Evolutionary conservation across 2,888 invertebrate species (phyloP).

Genomic region (Gastrophysa polygoni): DNA sequence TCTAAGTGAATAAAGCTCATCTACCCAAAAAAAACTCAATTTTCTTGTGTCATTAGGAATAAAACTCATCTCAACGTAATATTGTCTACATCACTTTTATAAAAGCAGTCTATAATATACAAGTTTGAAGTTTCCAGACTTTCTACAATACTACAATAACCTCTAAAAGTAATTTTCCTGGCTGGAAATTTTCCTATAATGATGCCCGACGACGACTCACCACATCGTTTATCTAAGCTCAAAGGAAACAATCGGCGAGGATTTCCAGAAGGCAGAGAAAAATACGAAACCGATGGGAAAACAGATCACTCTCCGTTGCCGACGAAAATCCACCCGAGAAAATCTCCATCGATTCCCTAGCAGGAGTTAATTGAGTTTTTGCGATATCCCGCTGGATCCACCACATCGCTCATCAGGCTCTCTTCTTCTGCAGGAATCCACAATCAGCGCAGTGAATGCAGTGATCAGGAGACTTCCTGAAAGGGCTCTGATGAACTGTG

Average conservation of each 20-base stretch:
- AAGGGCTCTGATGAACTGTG: slow-evolving; percentile 52
- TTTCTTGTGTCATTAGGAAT: too few relatives aligned
- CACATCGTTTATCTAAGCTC: not conserved
- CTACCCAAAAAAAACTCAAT: too few relatives aligned
- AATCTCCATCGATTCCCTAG: slow-evolving; percentile 26
- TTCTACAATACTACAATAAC: too few relatives aligned
- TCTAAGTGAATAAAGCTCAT: too few relatives aligned
- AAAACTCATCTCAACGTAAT: too few relatives aligned
- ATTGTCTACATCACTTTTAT: too few relatives aligned
- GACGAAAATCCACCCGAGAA: slow-evolving; percentile 19
- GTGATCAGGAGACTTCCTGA: slow-evolving; percentile 52
- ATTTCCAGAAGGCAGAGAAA: not conserved
- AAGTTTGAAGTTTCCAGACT: too few relatives aligned
- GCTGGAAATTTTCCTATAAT: too few relatives aligned
- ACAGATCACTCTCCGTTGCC: not conserved
- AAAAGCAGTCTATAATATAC: too few relatives aligned
- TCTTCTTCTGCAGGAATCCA: slow-evolving; percentile 45
- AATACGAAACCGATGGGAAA: not conserved
- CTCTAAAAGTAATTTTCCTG: too few relatives aligned
- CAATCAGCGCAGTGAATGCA: slow-evolving; percentile 49
- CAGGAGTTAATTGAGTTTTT: slow-evolving; percentile 51
- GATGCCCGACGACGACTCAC: too few relatives aligned
- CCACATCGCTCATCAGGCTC: slow-evolving; percentile 48
- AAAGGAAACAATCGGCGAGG: not conserved
- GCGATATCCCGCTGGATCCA: slow-evolving; percentile 47